Percentiles rank a stretch among this genome's conserved stretches.
Evolutionary conservation across 1,140 invertebrate genomes (phyloP).

Genomic region (Homalodisca vitripennis): DNA sequence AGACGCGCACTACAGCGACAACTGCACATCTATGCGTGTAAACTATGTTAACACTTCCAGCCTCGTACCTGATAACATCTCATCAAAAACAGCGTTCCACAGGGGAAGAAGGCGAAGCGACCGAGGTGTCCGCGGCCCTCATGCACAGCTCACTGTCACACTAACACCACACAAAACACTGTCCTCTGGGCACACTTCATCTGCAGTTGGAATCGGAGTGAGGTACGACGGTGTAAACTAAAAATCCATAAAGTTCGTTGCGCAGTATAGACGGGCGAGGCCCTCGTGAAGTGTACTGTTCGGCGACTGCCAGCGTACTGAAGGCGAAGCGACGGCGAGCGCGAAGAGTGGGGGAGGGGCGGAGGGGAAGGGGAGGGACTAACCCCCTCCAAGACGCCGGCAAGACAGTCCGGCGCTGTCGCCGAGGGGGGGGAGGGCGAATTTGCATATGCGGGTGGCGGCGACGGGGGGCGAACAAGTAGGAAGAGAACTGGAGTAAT

Average conservation of each 20-base stretch:
- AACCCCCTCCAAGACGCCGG: background rate
- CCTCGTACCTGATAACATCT: constrained; percentile 18
- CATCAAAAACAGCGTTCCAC: constrained; percentile 2
- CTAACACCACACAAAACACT: constrained; percentile 10
- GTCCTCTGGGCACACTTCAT: background rate
- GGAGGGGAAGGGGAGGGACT: constrained; percentile 13
- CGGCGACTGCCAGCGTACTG: constrained; percentile 7
- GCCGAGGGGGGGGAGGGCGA: background rate
- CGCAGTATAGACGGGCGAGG: background rate
- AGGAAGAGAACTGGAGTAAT: constrained; percentile 21
- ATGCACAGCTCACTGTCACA: background rate
- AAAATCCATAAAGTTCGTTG: constrained; percentile 26
- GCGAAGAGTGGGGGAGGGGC: background rate
- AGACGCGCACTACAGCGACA: background rate
- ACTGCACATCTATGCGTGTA: background rate
- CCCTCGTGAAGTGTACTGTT: background rate
- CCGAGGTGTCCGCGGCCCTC: too few species aligned
- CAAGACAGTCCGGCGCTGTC: background rate
- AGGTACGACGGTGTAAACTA: too few species aligned
- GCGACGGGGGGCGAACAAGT: constrained; percentile 6
- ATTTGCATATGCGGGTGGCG: constrained; percentile 25
- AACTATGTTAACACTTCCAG: background rate
- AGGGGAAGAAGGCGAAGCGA: background rate
- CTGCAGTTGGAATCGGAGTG: background rate
- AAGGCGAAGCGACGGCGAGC: background rate